A percentile compares a stretch with the other conserved stretches of the same genome.
These are phyloP conservation scores for Caenorhabditis remanei DNA, from an alignment of 1,140 invertebrate species.

Conservation along the genomic window DNA sequence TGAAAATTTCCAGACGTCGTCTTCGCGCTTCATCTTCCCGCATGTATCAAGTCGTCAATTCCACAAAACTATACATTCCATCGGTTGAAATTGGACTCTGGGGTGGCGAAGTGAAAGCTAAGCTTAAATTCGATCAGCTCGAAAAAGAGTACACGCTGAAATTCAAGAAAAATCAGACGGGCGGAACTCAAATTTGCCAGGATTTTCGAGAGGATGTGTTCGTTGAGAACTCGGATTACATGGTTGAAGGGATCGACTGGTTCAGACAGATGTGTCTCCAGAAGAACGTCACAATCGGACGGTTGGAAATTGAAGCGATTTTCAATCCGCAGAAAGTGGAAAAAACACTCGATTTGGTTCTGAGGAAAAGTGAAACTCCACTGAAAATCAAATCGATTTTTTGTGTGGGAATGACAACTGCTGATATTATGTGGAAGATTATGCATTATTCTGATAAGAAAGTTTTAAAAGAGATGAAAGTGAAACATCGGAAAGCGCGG, in stretches of 20 bases:
- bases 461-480: not conserved
- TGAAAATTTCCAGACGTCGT: not conserved
- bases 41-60: not conserved
- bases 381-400: not conserved
- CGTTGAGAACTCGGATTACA: not conserved
- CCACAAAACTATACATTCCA: conserved; percentile 19
- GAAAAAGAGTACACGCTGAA: not conserved
- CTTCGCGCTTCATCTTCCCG: not conserved
- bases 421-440: not conserved
- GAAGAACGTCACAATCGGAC: conserved; percentile 7
- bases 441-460: not conserved
- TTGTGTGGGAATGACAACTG: too few relatives aligned
- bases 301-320: not conserved
- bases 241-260: not conserved
- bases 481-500: too few relatives aligned
- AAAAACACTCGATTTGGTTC: not conserved
- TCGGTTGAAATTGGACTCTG: not conserved
- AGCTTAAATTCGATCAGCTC: not conserved
- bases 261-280: conserved; percentile 15
- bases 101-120: not conserved
- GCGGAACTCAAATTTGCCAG: too few relatives aligned
- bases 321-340: not conserved
- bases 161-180: too few relatives aligned
- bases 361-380: not conserved
- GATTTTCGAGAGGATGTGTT: too few relatives aligned